Evolutionary conservation across 2,888 invertebrate genomes (phyloP).

Genomic region (Neoitamus cyanurus): DNA sequence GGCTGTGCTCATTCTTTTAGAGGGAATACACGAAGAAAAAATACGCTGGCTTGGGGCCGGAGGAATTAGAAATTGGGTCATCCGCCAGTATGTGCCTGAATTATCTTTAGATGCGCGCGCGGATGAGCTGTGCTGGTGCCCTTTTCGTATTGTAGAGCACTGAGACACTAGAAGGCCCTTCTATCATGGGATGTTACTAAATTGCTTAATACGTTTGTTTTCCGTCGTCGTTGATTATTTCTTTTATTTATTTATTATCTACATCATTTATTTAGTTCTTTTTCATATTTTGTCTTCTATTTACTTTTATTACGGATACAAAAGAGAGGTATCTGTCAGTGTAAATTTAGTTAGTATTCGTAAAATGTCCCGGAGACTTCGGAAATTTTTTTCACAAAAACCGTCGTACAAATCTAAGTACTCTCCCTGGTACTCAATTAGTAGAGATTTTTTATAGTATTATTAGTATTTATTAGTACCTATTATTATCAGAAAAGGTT

Average conservation of each 20-base stretch:
- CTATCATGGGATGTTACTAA: background rate
- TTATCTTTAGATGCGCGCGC: slow-evolving; percentile 22
- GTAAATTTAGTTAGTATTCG: too few species aligned
- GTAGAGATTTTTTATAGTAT: too few species aligned
- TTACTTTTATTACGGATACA: too few species aligned
- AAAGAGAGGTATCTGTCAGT: too few species aligned
- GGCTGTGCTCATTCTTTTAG: slow-evolving; percentile 7
- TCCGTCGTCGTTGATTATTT: background rate
- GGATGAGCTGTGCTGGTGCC: slow-evolving; percentile 10
- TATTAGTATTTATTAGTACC: too few species aligned
- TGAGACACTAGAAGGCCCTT: slow-evolving; percentile 23
- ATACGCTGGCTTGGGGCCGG: background rate
- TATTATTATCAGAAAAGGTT: too few species aligned
- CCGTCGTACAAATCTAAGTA: too few species aligned
- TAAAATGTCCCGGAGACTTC: too few species aligned
- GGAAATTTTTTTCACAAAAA: too few species aligned
- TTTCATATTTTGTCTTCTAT: background rate
- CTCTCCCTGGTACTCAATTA: too few species aligned
- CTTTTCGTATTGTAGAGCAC: background rate
- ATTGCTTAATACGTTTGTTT: background rate
- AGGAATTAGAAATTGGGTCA: slow-evolving; percentile 28
- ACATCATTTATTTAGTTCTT: background rate
- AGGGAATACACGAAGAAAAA: background rate
- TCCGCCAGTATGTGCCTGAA: background rate
- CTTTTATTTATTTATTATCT: background rate